phyloP scores from a whole-genome alignment of 2,113 vertebrate species.

The Vombatus ursinus region DNA sequence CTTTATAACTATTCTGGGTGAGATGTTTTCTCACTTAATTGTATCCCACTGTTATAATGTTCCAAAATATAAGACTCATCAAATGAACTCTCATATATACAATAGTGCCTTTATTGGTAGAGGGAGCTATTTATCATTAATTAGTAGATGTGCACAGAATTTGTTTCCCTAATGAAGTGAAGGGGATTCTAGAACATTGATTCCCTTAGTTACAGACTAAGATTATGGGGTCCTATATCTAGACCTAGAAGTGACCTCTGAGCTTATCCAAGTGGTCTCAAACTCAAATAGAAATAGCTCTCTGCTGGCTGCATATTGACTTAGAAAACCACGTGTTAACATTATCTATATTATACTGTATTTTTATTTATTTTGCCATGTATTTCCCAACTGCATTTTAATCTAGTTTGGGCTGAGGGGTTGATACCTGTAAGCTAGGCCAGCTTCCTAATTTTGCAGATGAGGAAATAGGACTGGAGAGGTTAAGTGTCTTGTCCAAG shows the following conservation, averaged over 20 bases:
- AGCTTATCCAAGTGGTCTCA: too few species aligned
- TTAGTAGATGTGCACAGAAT: neutral
- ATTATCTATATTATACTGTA: too few species aligned
- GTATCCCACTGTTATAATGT: constrained; percentile 10
- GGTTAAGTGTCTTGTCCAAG: too few species aligned
- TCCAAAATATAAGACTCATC: constrained; percentile 17
- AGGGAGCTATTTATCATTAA: neutral
- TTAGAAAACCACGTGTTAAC: too few species aligned
- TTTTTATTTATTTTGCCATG: too few species aligned
- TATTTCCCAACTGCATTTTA: neutral
- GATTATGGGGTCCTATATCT: neutral
- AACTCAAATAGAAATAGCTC: too few species aligned
- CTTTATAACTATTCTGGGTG: constrained; percentile 8
- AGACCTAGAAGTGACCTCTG: neutral
- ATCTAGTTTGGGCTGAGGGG: neutral
- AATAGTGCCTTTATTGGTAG: neutral
- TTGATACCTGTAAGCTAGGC: neutral
- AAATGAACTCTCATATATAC: constrained; percentile 3
- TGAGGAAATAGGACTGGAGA: neutral
- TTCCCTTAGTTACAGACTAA: too few species aligned
- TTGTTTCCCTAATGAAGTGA: too few species aligned
- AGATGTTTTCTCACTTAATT: constrained; percentile 29
- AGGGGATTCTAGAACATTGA: too few species aligned
- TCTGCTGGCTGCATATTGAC: too few species aligned
- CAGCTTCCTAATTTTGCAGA: neutral